A percentile compares a stretch with the other conserved stretches of the same genome.
Evolutionary conservation across 2,888 invertebrate species (phyloP).

Genomic region (Serripes groenlandicus): DNA sequence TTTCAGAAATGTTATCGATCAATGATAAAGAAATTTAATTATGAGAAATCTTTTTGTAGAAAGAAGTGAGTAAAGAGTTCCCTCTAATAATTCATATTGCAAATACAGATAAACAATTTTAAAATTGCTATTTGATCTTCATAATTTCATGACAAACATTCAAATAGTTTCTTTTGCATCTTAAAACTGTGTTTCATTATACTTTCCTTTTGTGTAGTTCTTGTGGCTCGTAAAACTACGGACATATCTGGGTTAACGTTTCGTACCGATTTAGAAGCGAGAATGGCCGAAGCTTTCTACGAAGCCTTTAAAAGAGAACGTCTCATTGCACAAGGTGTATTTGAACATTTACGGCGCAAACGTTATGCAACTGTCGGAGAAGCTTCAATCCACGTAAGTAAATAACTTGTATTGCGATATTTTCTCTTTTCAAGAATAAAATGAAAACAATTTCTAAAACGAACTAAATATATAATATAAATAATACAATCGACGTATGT

Average conservation of each 20-base stretch:
- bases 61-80: too few relatives aligned
- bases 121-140: neutral
- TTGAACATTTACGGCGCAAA: constrained; percentile 60
- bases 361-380: constrained; percentile 67
- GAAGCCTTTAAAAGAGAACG: constrained; percentile 67
- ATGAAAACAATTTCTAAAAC: too few relatives aligned
- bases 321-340: constrained; percentile 64
- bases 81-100: neutral
- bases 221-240: constrained; percentile 28
- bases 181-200: neutral
- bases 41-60: neutral
- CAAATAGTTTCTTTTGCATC: neutral
- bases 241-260: constrained; percentile 64
- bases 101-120: neutral
- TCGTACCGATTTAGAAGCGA: constrained; percentile 59
- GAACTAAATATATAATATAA: too few relatives aligned
- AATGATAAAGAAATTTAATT: neutral
- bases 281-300: constrained; percentile 67
- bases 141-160: neutral
- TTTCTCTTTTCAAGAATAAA: too few relatives aligned
- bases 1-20: too few relatives aligned
- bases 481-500: too few relatives aligned
- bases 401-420: too few relatives aligned
- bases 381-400: constrained; percentile 68
- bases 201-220: constrained; percentile 25